These are phyloP conservation scores for Lucilia cuprina DNA, from an alignment of 1,140 invertebrate genomes.

Conservation along the genomic window DNA sequence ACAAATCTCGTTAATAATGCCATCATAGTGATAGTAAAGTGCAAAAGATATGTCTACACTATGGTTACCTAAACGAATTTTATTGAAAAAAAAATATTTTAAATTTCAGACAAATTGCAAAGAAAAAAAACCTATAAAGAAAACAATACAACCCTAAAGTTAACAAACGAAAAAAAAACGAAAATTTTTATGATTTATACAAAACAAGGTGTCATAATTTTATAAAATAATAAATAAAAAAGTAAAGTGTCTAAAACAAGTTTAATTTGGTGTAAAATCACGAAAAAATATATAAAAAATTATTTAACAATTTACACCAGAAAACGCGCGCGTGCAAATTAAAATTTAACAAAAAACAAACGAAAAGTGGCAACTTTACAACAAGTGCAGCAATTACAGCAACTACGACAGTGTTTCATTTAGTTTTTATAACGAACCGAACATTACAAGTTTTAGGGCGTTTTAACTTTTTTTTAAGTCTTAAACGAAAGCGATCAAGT, in stretches of 20 bases:
- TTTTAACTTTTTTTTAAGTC: not conserved
- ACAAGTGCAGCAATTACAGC: not conserved
- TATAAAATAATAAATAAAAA: not conserved
- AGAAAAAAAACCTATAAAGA: not conserved
- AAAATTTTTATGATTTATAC: constrained; percentile 7
- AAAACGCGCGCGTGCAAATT: too few relatives aligned
- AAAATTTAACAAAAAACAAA: too few relatives aligned
- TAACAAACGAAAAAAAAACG: constrained; percentile 9
- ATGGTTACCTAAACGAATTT: constrained; percentile 57
- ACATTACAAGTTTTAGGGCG: not conserved
- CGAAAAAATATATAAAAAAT: not conserved
- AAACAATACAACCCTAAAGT: not conserved
- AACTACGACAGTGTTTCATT: not conserved
- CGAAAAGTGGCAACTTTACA: not conserved
- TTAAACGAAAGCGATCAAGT: constrained; percentile 3
- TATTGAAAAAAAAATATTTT: too few relatives aligned
- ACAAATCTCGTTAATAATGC: not conserved
- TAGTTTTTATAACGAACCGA: not conserved
- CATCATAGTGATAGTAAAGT: constrained; percentile 46
- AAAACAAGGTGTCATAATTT: constrained; percentile 3
- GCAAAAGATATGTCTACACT: constrained; percentile 58
- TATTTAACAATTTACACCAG: constrained; percentile 5
- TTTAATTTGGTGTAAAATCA: not conserved
- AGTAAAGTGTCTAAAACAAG: not conserved
- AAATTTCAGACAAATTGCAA: not conserved